A percentile compares a stretch with the other conserved stretches of the same genome.
Conservation (phyloP, 1,140 invertebrate species). For the Magallana angulata region DNA sequence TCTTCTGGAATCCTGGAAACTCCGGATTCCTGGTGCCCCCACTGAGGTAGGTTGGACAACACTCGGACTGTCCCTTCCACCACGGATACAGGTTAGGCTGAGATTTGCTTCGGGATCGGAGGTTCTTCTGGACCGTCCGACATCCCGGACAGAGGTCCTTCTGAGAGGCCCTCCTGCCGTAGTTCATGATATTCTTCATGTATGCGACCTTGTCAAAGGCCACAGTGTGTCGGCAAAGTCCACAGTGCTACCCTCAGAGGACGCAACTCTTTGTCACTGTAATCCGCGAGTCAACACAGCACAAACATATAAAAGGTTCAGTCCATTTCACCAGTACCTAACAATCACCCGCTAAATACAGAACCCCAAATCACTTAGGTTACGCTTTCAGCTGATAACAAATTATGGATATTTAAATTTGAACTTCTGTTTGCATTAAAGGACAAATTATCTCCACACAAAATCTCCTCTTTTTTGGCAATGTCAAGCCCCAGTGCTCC, state of each 20-base stretch:
- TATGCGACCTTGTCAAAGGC: background rate
- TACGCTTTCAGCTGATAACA: slow-evolving; percentile 33
- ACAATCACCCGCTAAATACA: slow-evolving; percentile 23
- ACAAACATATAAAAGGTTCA: slow-evolving; percentile 7
- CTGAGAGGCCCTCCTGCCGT: slow-evolving; percentile 17
- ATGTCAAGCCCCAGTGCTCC: slow-evolving; percentile 19
- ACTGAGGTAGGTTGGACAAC: background rate
- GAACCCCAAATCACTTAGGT: slow-evolving; percentile 10
- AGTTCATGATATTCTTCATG: slow-evolving; percentile 12
- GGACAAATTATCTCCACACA: slow-evolving; percentile 18
- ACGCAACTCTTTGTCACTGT: background rate
- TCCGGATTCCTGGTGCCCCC: background rate
- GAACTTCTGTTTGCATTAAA: slow-evolving; percentile 28
- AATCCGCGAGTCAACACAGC: slow-evolving; percentile 29
- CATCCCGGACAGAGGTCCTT: background rate
- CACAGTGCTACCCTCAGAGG: background rate
- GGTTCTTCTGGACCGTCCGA: background rate
- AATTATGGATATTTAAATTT: slow-evolving; percentile 29
- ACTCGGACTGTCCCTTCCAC: background rate
- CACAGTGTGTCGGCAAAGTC: background rate
- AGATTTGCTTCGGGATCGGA: background rate
- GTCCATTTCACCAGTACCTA: background rate
- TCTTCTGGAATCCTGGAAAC: background rate
- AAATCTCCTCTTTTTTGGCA: background rate
- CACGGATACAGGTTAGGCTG: slow-evolving; percentile 11